Evolutionary conservation across 2,797 vertebrate species (phyloP).

Genomic region (Malacoraja senta): DNA sequence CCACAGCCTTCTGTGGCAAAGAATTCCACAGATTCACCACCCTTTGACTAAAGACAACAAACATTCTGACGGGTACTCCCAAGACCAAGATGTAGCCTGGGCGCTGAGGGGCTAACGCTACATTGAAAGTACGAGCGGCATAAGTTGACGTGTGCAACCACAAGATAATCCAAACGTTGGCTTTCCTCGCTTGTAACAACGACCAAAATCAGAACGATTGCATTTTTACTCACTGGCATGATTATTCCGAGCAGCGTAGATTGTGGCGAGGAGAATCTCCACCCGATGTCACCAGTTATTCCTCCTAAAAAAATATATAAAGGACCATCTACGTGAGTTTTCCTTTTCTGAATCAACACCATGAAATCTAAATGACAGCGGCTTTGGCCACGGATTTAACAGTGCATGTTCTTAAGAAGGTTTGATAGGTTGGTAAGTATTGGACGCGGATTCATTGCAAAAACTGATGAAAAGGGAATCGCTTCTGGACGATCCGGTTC

Average conservation of each 20-base stretch:
- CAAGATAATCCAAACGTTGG: not conserved
- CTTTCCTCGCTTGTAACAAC: not conserved
- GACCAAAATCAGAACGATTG: not conserved
- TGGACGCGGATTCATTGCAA: not conserved
- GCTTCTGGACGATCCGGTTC: not conserved
- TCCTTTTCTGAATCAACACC: not conserved
- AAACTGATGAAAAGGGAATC: not conserved
- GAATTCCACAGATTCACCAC: too few relatives aligned
- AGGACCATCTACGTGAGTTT: not conserved
- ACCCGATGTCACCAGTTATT: not conserved
- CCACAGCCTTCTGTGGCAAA: too few relatives aligned
- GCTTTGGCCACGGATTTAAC: not conserved
- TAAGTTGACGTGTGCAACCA: not conserved
- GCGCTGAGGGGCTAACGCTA: not conserved
- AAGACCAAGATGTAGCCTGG: not conserved
- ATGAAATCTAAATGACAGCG: too few relatives aligned
- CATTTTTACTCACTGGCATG: not conserved
- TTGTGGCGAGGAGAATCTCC: not conserved
- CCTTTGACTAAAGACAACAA: too few relatives aligned
- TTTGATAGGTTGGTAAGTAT: not conserved
- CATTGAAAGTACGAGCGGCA: too few relatives aligned
- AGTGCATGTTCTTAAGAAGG: not conserved
- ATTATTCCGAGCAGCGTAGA: not conserved
- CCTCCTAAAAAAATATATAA: not conserved
- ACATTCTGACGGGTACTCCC: not conserved